These are phyloP conservation scores for Stictocephala bisonia DNA, from an alignment of 2,888 invertebrate genomes.

Conservation along the genomic window DNA sequence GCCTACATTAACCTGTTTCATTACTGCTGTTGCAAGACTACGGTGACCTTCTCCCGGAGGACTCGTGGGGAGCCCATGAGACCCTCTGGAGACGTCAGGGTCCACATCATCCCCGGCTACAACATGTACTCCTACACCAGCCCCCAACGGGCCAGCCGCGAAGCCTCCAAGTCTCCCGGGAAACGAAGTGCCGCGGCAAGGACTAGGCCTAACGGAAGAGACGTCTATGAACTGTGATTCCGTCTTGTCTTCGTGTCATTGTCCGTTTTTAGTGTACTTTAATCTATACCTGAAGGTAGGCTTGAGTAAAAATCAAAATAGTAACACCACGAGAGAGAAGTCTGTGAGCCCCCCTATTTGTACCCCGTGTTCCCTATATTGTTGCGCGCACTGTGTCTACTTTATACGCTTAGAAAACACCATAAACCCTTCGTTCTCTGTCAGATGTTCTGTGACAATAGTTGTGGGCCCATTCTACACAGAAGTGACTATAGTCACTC, in stretches of 20 bases:
- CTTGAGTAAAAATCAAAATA: constrained; percentile 30
- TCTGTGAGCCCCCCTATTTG: neutral
- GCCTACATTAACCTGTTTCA: constrained; percentile 80
- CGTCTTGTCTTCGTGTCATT: too few species aligned
- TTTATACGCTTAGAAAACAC: constrained; percentile 11
- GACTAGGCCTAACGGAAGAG: constrained; percentile 67
- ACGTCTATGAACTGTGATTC: constrained; percentile 68
- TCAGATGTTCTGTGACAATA: constrained; percentile 27
- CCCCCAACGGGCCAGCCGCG: constrained; percentile 67
- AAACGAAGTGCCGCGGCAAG: constrained; percentile 53
- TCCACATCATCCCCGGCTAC: constrained; percentile 79
- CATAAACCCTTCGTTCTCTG: neutral
- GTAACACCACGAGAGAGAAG: neutral
- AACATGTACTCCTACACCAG: constrained; percentile 74
- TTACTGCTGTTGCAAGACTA: constrained; percentile 84
- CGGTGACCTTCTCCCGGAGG: constrained; percentile 74
- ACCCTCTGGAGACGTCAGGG: constrained; percentile 73
- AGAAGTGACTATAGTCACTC: too few species aligned
- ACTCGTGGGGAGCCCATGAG: constrained; percentile 68
- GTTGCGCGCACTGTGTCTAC: neutral
- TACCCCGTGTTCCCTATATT: neutral
- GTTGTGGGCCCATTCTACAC: constrained; percentile 18
- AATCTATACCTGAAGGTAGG: too few species aligned
- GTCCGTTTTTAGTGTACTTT: too few species aligned
- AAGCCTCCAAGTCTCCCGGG: constrained; percentile 50